Conservation (phyloP, 2,888 invertebrate species). For the Antheraea yamamai region DNA sequence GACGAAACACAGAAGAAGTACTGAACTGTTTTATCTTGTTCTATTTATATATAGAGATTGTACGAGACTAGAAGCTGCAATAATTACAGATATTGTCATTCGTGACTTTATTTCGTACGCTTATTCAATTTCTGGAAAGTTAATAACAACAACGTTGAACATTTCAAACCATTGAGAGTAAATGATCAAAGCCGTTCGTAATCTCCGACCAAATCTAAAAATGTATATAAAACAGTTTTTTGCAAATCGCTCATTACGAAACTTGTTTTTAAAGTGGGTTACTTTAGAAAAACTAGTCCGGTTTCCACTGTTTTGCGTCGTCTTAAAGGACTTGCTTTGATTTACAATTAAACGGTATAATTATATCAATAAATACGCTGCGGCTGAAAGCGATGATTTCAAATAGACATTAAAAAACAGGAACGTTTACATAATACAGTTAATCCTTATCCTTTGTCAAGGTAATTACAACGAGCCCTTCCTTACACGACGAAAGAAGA, state of each 20-base stretch:
- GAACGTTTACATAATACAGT: constrained; percentile 23
- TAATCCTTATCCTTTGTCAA: constrained; percentile 27
- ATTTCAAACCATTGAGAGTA: too few species aligned
- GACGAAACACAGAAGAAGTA: too few species aligned
- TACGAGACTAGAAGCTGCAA: constrained; percentile 24
- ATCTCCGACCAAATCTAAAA: neutral
- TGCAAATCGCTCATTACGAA: neutral
- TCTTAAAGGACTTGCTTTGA: neutral
- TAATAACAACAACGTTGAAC: too few species aligned
- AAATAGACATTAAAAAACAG: neutral
- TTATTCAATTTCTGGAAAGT: neutral
- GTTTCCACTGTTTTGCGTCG: neutral
- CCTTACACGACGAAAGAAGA: constrained; percentile 28
- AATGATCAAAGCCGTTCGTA: neutral
- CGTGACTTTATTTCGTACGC: neutral
- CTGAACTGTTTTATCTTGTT: too few species aligned
- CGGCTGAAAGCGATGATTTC: neutral
- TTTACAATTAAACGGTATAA: neutral
- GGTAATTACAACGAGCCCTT: constrained; percentile 24
- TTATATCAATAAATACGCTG: neutral
- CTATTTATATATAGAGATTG: constrained; percentile 14
- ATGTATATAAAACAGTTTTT: neutral
- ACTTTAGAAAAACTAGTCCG: neutral
- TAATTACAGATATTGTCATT: constrained; percentile 28
- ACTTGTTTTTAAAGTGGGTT: neutral